Percentiles rank a stretch among this genome's conserved stretches.
phyloP scores from a whole-genome alignment of 2,113 vertebrate species.

The Mustela nigripes region DNA sequence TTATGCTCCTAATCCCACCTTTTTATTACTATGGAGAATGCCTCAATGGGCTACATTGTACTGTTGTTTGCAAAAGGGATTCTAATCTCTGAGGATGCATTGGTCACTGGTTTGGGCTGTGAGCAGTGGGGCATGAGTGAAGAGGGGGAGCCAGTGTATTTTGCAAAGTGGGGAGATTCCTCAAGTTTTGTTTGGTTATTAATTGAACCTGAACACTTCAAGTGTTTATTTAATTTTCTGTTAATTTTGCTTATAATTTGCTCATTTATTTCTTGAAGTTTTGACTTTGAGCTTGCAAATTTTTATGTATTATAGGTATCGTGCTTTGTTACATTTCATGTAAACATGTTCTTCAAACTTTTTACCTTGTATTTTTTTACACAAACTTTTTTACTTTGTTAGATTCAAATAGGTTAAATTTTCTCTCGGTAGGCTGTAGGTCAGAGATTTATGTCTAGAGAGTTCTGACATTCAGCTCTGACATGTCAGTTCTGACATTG shows the following conservation, averaged over 20 bases:
- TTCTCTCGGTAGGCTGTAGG: not conserved
- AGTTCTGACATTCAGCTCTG: not conserved
- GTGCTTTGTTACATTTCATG: not conserved
- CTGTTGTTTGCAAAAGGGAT: not conserved
- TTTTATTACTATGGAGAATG: not conserved
- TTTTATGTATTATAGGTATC: not conserved
- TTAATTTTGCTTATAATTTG: not conserved
- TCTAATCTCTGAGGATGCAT: not conserved
- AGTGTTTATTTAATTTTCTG: slow-evolving; percentile 2
- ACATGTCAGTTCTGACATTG: not conserved
- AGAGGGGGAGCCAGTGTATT: not conserved
- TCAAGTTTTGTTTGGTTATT: not conserved
- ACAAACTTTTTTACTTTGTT: not conserved
- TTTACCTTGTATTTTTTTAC: not conserved
- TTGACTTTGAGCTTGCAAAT: slow-evolving; percentile 8
- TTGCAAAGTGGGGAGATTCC: not conserved
- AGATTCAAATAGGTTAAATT: not conserved
- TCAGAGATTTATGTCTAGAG: not conserved
- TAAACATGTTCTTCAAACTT: not conserved
- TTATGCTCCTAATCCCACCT: not conserved
- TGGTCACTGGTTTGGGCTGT: not conserved
- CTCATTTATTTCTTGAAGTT: slow-evolving; percentile 1
- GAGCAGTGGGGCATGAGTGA: not conserved
- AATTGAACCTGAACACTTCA: slow-evolving; percentile 8
- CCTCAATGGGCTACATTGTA: not conserved